A percentile compares a stretch with the other conserved stretches of the same genome.
phyloP scores from a whole-genome alignment of 37 sponge, comb jelly and placozoan species.

The Theonella swinhoei region DNA sequence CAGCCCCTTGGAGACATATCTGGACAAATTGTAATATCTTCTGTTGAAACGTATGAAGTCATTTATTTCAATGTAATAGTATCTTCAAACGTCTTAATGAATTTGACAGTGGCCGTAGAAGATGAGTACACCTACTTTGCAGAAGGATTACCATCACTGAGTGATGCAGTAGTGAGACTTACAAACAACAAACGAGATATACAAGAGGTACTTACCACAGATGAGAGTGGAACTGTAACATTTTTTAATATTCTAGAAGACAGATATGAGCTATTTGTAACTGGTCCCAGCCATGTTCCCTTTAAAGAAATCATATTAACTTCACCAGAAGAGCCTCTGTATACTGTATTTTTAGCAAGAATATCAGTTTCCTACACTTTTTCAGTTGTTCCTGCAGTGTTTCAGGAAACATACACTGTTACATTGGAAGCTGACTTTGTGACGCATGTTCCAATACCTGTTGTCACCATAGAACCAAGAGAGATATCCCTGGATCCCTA shows the following conservation, averaged over 20 bases:
- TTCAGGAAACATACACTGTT: constrained; percentile 29
- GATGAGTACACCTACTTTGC: constrained; percentile 55
- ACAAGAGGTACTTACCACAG: constrained; percentile 3
- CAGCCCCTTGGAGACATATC: constrained; percentile 22
- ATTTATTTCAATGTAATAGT: constrained; percentile 10
- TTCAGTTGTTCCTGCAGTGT: constrained; percentile 21
- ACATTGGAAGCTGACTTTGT: constrained; percentile 48
- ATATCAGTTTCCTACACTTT: constrained; percentile 36
- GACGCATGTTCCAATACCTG: constrained; percentile 40
- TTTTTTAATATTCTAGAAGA: constrained; percentile 45
- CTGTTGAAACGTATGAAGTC: not conserved
- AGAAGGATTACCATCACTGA: constrained; percentile 23
- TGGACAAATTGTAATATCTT: constrained; percentile 1
- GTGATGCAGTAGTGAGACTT: constrained; percentile 23
- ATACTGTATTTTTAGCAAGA: constrained; percentile 37
- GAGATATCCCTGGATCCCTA: constrained; percentile 31
- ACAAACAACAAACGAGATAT: constrained; percentile 17
- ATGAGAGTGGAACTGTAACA: constrained; percentile 17
- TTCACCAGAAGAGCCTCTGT: not conserved
- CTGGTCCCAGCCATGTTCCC: constrained; percentile 17
- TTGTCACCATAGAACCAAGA: constrained; percentile 33
- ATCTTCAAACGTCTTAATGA: constrained; percentile 20
- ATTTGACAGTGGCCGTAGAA: constrained; percentile 32
- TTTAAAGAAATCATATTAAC: constrained; percentile 5
- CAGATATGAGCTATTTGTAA: constrained; percentile 25